Base-by-base conservation (phyloP, 1,140 invertebrate genomes). In the Drepana arcuata region DNA sequence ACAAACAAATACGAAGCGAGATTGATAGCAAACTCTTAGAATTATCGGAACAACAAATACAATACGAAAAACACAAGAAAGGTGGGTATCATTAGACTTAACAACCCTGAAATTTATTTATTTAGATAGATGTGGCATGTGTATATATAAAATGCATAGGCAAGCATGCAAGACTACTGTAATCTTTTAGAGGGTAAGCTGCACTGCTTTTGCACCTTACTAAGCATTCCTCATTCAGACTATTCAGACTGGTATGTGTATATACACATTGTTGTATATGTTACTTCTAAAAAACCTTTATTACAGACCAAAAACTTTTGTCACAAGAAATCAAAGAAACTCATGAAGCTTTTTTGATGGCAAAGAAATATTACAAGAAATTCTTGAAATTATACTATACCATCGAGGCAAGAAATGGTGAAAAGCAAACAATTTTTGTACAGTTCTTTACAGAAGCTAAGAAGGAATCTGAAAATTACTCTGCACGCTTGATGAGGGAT, bases 331-430 rank as follows among this genome's bases (percentile, higher is more conserved):
- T 81, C 5, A 79, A 71, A 47, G 67, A 79, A 40, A 77, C 63
- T 12, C 74, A 81, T 61, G 77, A 81, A 55, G 72, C 77, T 33
- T 79, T 73, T 51, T 46, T 81, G 28, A 73, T 68, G 63, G 70
- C 74, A 5, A 79, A 72, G 37, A 81, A 75, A 36, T 65, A 49
- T 44, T 77, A 73, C 21, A 81, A 77, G 30, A 81, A 71, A 29
- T 56, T 54, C 47, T 58, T 78, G 34, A 78, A 68, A 40, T 53
- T 78, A 11, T 81, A 78, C 52, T 72, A 54, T 21, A 56, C 64
- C 3, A 64, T 74, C 36, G 68, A 81, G 48, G 53, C 50, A 2
- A 66, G 39, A 52, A 53, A 28, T 25, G 43, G 38, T 16, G 47
- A 59, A 14, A 54, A 43, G 15, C 69, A 77, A 41, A 41, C 52